These are phyloP conservation scores for Pangasianodon hypophthalmus DNA, from an alignment of 2,113 vertebrate genomes.

Conservation along the genomic window DNA sequence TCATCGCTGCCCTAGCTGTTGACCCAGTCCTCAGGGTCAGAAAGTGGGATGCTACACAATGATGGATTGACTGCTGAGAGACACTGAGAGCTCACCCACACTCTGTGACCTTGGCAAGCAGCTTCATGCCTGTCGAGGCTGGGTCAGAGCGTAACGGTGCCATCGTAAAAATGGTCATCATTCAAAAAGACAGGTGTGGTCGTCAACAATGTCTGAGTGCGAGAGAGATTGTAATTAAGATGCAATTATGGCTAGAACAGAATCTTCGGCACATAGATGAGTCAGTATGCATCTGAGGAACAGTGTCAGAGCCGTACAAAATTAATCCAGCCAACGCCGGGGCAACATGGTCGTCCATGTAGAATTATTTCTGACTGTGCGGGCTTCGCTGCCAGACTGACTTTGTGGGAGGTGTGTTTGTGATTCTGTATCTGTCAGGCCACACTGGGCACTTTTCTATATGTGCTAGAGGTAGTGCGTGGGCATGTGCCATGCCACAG, in stretches of 20 bases:
- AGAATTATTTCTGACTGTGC: constrained; percentile 23
- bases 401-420: constrained; percentile 35
- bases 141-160: constrained; percentile 32
- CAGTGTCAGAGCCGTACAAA: constrained; percentile 14
- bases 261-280: constrained; percentile 27
- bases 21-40: constrained; percentile 44
- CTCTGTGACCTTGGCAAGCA: constrained; percentile 39
- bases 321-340: constrained; percentile 31
- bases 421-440: constrained; percentile 22
- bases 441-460: constrained; percentile 33
- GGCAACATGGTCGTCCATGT: not conserved
- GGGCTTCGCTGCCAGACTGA: constrained; percentile 1
- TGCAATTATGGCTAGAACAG: constrained; percentile 40
- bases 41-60: constrained; percentile 22
- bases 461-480: constrained; percentile 19
- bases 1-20: constrained; percentile 27
- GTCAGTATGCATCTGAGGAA: constrained; percentile 5
- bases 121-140: constrained; percentile 14
- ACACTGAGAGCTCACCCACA: constrained; percentile 18
- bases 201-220: constrained; percentile 22
- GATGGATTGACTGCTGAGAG: constrained; percentile 37
- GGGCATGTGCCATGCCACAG: constrained; percentile 16
- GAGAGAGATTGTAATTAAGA: constrained; percentile 45
- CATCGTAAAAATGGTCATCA: constrained; percentile 27
- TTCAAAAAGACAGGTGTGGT: constrained; percentile 46